Percentiles rank a stretch among this genome's conserved stretches.
These are phyloP conservation scores for Cyclophora punctaria DNA, from an alignment of 2,888 invertebrate species.

Conservation along the genomic window DNA sequence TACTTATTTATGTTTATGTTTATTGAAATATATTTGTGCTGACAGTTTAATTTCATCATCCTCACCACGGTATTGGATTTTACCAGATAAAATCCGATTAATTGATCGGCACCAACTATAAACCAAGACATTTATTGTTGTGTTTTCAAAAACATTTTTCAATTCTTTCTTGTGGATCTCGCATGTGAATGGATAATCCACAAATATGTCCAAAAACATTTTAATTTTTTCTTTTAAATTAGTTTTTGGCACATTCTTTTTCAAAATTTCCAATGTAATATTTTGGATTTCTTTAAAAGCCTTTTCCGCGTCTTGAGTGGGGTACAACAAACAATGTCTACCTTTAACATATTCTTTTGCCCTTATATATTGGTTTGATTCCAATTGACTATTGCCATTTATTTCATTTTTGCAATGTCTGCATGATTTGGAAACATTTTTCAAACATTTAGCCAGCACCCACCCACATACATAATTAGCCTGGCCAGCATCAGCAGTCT, in stretches of 20 bases:
- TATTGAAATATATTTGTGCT: slow-evolving; percentile 3
- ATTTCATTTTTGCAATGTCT: not conserved
- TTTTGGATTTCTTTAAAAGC: too few species aligned
- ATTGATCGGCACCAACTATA: slow-evolving; percentile 11
- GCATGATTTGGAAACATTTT: slow-evolving; percentile 8
- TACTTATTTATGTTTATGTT: not conserved
- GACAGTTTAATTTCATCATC: slow-evolving; percentile 3
- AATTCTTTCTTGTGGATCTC: not conserved
- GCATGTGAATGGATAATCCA: not conserved
- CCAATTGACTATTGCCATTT: not conserved
- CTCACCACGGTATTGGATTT: slow-evolving; percentile 3
- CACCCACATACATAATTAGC: slow-evolving; percentile 21
- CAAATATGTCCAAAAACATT: too few species aligned
- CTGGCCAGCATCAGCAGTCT: slow-evolving; percentile 10
- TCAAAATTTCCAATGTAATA: too few species aligned
- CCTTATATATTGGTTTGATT: not conserved
- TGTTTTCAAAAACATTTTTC: not conserved
- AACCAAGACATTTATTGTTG: slow-evolving; percentile 2
- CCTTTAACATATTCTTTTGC: slow-evolving; percentile 2
- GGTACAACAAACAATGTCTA: not conserved
- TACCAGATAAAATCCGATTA: slow-evolving; percentile 5
- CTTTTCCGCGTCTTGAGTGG: not conserved
- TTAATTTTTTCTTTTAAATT: too few species aligned
- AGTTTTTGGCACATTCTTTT: too few species aligned
- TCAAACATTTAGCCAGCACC: slow-evolving; percentile 16